phyloP scores from a whole-genome alignment of 2,888 invertebrate species.

The Scelioninae gen. 1 region DNA sequence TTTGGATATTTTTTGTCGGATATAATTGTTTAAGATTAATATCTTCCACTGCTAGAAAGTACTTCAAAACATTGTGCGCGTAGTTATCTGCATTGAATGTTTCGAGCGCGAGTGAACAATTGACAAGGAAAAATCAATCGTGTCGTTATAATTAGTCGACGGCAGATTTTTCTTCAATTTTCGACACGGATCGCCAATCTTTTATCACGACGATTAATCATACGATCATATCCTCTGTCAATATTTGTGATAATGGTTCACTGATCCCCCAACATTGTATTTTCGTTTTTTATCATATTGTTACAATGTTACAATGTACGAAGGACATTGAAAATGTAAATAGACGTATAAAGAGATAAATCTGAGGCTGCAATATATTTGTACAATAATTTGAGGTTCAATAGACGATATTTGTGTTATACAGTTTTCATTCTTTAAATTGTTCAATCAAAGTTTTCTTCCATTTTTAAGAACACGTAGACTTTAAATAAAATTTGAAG shows the following conservation, averaged over 20 bases:
- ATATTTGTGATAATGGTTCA: conserved; percentile 1
- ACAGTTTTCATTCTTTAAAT: no score
- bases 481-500: no score
- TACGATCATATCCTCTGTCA: neutral
- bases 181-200: conserved; percentile 5
- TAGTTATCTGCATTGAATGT: neutral
- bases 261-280: neutral
- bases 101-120: neutral
- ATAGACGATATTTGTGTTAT: no score
- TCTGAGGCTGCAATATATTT: no score
- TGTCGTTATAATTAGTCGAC: neutral
- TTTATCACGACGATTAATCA: neutral
- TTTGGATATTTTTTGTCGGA: no score
- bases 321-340: no score
- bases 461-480: no score
- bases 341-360: no score
- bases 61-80: neutral
- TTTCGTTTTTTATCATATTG: no score
- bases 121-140: conserved; percentile 7
- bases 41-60: conserved; percentile 1
- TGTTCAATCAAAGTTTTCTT: no score
- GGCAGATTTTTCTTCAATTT: neutral
- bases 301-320: no score
- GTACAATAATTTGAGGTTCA: no score
- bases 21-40: neutral